A percentile compares a stretch with the other conserved stretches of the same genome.
Evolutionary conservation across 2,888 invertebrate species (phyloP).

Genomic region (Allolobophora icterica): DNA sequence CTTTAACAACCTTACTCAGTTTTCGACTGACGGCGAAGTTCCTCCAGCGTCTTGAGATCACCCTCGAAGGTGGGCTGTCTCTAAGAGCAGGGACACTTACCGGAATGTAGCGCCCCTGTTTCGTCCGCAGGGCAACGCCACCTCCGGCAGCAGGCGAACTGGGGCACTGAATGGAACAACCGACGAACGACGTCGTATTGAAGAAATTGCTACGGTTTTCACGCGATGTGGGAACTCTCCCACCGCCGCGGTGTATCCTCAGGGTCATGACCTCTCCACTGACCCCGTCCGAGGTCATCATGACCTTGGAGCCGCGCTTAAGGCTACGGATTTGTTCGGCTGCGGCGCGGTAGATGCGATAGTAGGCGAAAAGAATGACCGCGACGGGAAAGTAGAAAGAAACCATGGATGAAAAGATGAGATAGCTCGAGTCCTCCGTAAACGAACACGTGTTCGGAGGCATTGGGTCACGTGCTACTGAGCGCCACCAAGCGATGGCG

Average conservation of each 20-base stretch:
- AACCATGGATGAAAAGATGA: slow-evolving; percentile 95
- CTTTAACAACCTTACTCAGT: slow-evolving; percentile 92
- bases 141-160: not conserved
- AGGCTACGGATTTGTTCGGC: slow-evolving; percentile 88
- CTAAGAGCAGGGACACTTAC: not conserved
- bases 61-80: not conserved
- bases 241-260: slow-evolving; percentile 89
- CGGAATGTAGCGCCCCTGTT: not conserved
- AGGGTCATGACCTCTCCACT: slow-evolving; percentile 73
- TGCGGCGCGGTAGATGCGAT: slow-evolving; percentile 91
- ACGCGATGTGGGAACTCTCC: not conserved
- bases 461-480: not conserved
- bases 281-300: slow-evolving; percentile 19
- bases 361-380: slow-evolving; percentile 98
- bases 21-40: slow-evolving; percentile 90
- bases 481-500: slow-evolving; percentile 77
- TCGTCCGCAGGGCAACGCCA: not conserved
- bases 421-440: slow-evolving; percentile 92
- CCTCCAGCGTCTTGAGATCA: slow-evolving; percentile 38
- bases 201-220: not conserved
- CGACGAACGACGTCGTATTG: not conserved
- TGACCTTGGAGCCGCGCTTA: slow-evolving; percentile 82
- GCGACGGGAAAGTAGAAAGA: slow-evolving; percentile 95
- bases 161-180: not conserved
- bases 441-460: slow-evolving; percentile 77